Conservation (phyloP, 2,113 vertebrate genomes). For the Terrapene triunguis region DNA sequence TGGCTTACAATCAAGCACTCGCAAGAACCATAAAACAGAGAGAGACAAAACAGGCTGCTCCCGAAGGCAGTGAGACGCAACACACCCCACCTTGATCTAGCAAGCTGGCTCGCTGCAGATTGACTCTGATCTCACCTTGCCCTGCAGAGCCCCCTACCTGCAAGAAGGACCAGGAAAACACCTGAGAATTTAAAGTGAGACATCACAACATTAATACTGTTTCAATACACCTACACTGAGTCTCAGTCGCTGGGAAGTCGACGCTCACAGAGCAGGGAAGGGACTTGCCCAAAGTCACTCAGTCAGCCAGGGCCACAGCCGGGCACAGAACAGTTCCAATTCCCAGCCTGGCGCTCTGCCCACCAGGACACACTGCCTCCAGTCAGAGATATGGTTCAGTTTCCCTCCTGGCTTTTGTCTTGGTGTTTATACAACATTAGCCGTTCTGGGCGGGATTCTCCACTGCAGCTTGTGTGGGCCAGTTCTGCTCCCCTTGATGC, state of each 20-base stretch:
- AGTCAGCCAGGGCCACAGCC: no score
- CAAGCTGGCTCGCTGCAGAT: not conserved
- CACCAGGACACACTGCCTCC: no score
- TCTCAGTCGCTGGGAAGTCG: no score
- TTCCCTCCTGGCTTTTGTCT: no score
- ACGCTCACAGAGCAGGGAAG: not conserved
- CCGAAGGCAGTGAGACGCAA: not conserved
- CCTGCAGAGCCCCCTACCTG: not conserved
- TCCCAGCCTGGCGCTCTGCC: not conserved
- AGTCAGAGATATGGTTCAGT: no score
- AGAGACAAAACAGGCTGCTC: not conserved
- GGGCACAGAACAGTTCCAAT: no score
- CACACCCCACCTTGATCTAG: not conserved
- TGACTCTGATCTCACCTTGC: not conserved
- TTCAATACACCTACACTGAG: no score
- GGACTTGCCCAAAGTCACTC: not conserved
- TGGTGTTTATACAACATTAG: no score
- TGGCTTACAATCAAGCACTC: no score
- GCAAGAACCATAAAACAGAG: not conserved
- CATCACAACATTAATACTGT: not conserved
- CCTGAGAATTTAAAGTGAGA: not conserved
- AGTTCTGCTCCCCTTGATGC: not conserved
- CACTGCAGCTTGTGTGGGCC: no score
- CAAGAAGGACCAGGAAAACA: not conserved
- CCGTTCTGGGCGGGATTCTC: no score